Evolutionary conservation across 2,113 vertebrate genomes (phyloP), one percentile per base, ranked within the genome.

Genomic region (Antigone vipio): DNA sequence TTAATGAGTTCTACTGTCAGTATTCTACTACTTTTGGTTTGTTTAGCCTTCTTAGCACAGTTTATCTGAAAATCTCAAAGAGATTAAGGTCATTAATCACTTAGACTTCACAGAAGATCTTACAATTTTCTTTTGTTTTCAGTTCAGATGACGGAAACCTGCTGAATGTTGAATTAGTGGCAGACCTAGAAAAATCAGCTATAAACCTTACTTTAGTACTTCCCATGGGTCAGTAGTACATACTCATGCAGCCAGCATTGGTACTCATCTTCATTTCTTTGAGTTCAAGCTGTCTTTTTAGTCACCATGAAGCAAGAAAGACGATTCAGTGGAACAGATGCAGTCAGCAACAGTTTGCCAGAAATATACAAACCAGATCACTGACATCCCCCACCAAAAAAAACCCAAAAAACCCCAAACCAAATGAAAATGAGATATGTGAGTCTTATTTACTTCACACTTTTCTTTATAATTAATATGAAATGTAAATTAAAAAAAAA

Each of bases 31-130:
- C 15, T 82, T 94, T 73, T 49, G 24, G 21, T 67, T 89, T 93
- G 49, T 85, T 85, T 88, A 69, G 45, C 40, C 9, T 49, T 56
- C 85, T 62, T 68, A 93, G 11, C 6, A 24, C 11, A 82, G 34
- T 79, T 93, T 73, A 88, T 69, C 49, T 75, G 35, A 85, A 49
- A 88, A 76, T 69, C 62, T 68, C 15, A 62, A 45, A 71, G 14
- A 68, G 15, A 60, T 93, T 82, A 82, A 58, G 29, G 44, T 69
- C 11, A 75, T 90, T 79, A 85, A 85, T 85, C 44, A 85, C 15
- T 50, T 67, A 56, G 35, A 60, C 11, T 47, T 88, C 56, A 85
- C 17, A 89, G 56, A 67, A 26, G 9, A 16, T 34, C 12, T 60
- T n/a, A 35, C 11, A 52, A 45, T 67, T 84, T 84, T 73, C 22